Percentiles rank a stretch among this genome's conserved stretches.
These are phyloP conservation scores for Telmatochromis brachygnathus DNA, from an alignment of 2,113 vertebrate species.

Conservation along the genomic window DNA sequence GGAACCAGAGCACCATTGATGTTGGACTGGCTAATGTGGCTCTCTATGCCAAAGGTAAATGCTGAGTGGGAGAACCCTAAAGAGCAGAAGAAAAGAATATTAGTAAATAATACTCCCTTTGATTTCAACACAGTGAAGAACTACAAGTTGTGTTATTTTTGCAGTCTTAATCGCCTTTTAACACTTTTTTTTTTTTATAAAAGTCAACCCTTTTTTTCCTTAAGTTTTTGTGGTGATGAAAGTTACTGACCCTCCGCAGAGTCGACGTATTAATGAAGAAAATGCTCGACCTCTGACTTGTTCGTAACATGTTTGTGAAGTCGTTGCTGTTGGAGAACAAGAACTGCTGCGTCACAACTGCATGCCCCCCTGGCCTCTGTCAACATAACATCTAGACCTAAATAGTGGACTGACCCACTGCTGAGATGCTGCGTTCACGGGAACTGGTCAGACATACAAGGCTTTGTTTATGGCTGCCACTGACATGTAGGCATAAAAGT, in stretches of 20 bases:
- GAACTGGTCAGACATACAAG: neutral
- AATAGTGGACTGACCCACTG: neutral
- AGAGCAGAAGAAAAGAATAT: neutral
- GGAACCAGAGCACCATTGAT: constrained; percentile 98
- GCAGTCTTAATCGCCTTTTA: neutral
- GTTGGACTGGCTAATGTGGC: constrained; percentile 98
- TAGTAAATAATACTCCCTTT: neutral
- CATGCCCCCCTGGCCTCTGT: neutral
- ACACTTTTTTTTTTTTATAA: neutral
- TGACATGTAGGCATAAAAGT: neutral
- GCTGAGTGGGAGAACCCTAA: constrained; percentile 98
- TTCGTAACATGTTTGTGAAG: neutral
- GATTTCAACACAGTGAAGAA: neutral
- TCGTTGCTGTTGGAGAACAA: neutral
- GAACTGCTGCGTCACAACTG: neutral
- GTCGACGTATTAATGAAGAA: neutral
- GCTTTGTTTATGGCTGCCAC: neutral
- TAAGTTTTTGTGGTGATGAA: neutral
- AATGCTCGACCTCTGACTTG: neutral
- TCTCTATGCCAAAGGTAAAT: constrained; percentile 98
- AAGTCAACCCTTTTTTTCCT: neutral
- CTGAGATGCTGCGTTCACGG: neutral
- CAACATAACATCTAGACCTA: neutral
- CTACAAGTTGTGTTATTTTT: neutral
- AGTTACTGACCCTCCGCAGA: neutral